Conservation (phyloP, 2,113 vertebrate species). For the Hippopotamus amphibius region DNA sequence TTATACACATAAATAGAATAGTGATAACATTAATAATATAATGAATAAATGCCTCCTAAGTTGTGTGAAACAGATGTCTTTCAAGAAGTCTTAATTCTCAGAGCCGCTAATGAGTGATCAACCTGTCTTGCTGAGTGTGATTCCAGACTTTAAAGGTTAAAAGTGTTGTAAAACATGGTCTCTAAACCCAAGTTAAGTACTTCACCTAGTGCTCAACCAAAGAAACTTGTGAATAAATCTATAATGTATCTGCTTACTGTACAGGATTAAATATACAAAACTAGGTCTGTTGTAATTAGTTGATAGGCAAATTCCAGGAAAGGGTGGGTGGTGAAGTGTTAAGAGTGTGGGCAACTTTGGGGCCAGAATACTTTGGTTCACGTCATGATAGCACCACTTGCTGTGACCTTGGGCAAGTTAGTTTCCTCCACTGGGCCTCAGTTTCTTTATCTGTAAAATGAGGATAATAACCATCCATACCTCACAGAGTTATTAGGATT, state of each 20-base stretch:
- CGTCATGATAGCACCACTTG: not conserved
- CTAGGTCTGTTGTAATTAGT: not conserved
- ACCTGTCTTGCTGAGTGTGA: not conserved
- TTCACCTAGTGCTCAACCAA: not conserved
- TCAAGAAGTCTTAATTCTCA: slow-evolving; percentile 18
- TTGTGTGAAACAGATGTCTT: not conserved
- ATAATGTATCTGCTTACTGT: not conserved
- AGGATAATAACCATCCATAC: not conserved
- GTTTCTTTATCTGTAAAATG: slow-evolving; percentile 3
- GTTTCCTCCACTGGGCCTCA: not conserved
- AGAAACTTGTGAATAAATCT: not conserved
- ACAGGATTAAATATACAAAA: not conserved
- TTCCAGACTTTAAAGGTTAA: slow-evolving; percentile 20
- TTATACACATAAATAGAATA: not conserved
- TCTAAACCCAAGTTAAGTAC: not conserved
- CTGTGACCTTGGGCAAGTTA: slow-evolving; percentile 58
- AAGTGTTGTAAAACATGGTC: not conserved
- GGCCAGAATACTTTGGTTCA: not conserved
- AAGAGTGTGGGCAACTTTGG: not conserved
- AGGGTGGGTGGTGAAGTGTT: not conserved
- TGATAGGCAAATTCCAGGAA: not conserved
- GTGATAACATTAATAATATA: not conserved
- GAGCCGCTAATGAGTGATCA: not conserved
- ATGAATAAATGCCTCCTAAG: not conserved
- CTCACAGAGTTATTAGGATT: slow-evolving; percentile 63